A percentile compares a stretch with the other conserved stretches of the same genome.
Evolutionary conservation across 2,113 vertebrate species (phyloP).

Genomic region (Vulpes lagopus): DNA sequence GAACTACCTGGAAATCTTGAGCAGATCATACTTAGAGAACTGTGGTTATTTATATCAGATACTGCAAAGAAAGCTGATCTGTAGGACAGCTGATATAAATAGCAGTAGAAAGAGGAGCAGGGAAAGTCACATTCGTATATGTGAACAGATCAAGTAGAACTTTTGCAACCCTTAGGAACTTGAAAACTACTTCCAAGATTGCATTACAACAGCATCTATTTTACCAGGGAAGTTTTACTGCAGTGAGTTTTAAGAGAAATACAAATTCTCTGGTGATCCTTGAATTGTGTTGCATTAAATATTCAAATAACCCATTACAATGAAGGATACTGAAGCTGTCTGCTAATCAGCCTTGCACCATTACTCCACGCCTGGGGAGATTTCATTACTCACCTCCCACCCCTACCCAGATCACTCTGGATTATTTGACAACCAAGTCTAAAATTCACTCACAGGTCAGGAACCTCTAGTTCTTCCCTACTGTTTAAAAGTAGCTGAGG

Average conservation of each 20-base stretch:
- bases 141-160: constrained; percentile 38
- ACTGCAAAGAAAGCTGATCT: constrained; percentile 71
- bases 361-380: not conserved
- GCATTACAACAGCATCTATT: not conserved
- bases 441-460: not conserved
- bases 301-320: not conserved
- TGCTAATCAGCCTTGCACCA: not conserved
- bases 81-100: constrained; percentile 67
- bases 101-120: constrained; percentile 47
- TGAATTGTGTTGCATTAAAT: not conserved
- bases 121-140: constrained; percentile 34
- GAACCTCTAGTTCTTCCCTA: not conserved
- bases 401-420: not conserved
- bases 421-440: not conserved
- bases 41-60: constrained; percentile 70
- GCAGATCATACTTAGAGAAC: not conserved
- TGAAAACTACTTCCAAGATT: constrained; percentile 40
- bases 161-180: constrained; percentile 51
- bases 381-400: not conserved
- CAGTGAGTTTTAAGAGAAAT: constrained; percentile 43
- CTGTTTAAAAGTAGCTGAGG: not conserved
- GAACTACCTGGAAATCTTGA: constrained; percentile 59
- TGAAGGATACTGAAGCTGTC: not conserved
- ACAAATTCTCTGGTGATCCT: not conserved
- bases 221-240: not conserved